These are phyloP conservation scores for Seriola dumerili DNA, from an alignment of 2,113 vertebrate genomes.

Conservation along the genomic window DNA sequence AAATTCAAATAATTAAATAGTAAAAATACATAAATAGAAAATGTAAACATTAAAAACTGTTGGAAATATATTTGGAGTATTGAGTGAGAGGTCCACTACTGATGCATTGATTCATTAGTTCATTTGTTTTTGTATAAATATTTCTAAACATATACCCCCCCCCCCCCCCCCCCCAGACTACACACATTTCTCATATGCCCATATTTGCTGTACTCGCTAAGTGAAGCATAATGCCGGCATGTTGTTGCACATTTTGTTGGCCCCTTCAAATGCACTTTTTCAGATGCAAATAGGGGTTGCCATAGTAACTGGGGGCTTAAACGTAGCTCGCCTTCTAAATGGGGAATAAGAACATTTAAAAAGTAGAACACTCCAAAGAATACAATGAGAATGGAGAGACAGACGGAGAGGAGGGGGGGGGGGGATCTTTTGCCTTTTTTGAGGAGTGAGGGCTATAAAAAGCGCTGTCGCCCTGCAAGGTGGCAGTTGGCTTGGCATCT, in stretches of 20 bases:
- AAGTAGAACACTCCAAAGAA: constrained; percentile 81
- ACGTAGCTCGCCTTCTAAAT: constrained; percentile 82
- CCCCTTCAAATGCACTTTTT: constrained; percentile 82
- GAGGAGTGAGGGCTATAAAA: constrained; percentile 77
- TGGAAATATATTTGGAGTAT: neutral
- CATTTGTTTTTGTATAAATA: neutral
- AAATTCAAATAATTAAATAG: neutral
- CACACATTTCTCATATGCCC: constrained; percentile 26
- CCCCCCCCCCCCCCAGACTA: neutral
- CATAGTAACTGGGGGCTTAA: constrained; percentile 87
- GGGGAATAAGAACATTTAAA: constrained; percentile 81
- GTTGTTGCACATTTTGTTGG: constrained; percentile 77
- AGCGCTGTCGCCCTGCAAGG: constrained; percentile 73
- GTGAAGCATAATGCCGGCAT: constrained; percentile 65
- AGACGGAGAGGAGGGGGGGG: constrained; percentile 49
- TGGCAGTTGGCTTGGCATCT: constrained; percentile 81
- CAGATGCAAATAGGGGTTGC: constrained; percentile 87
- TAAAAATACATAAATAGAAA: neutral
- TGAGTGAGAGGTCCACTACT: neutral
- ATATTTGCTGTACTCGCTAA: constrained; percentile 62
- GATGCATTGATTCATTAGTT: neutral
- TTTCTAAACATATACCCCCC: neutral
- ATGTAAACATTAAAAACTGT: neutral
- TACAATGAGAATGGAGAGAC: constrained; percentile 70
- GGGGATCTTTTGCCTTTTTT: constrained; percentile 67